Evolutionary conservation across 2,113 vertebrate species (phyloP).

Genomic region (Hassar affinis): DNA sequence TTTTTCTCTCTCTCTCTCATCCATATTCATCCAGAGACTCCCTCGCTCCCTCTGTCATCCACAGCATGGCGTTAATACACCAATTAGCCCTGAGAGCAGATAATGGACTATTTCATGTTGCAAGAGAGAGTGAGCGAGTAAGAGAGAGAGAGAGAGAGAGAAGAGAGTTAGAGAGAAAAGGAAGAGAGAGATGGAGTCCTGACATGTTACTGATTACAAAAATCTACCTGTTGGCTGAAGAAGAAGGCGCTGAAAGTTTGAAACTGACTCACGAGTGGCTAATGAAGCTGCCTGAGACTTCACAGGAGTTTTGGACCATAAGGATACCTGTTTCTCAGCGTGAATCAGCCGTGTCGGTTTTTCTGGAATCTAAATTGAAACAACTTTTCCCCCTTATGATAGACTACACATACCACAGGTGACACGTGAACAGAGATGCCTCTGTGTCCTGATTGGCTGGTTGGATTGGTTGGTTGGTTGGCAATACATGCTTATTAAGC

Average conservation of each 20-base stretch:
- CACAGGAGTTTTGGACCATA: neutral
- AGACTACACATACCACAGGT: too few species aligned
- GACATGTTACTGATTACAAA: constrained; percentile 23
- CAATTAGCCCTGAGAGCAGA: constrained; percentile 80
- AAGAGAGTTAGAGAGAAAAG: constrained; percentile 49
- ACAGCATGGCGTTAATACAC: constrained; percentile 76
- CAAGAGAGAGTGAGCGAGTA: constrained; percentile 64
- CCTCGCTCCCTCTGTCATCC: constrained; percentile 71
- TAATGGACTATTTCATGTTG: constrained; percentile 79
- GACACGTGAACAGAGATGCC: neutral
- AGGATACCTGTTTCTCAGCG: neutral
- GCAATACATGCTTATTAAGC: too few species aligned
- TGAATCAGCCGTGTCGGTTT: constrained; percentile 23
- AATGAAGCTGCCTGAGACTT: constrained; percentile 1
- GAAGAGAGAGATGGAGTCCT: constrained; percentile 50
- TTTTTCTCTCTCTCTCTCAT: constrained; percentile 66
- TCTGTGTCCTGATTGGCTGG: neutral
- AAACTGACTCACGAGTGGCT: constrained; percentile 3
- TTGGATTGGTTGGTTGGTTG: too few species aligned
- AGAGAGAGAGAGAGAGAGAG: constrained; percentile 48
- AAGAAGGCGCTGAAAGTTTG: constrained; percentile 37
- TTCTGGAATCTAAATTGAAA: too few species aligned
- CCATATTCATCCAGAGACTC: constrained; percentile 70
- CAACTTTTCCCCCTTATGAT: too few species aligned
- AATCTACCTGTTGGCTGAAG: constrained; percentile 13